Percentiles rank a stretch among this genome's conserved stretches.
These are phyloP conservation scores for Pterobdella sp. DNA, from an alignment of 2,888 invertebrate genomes.

Conservation along the genomic window DNA sequence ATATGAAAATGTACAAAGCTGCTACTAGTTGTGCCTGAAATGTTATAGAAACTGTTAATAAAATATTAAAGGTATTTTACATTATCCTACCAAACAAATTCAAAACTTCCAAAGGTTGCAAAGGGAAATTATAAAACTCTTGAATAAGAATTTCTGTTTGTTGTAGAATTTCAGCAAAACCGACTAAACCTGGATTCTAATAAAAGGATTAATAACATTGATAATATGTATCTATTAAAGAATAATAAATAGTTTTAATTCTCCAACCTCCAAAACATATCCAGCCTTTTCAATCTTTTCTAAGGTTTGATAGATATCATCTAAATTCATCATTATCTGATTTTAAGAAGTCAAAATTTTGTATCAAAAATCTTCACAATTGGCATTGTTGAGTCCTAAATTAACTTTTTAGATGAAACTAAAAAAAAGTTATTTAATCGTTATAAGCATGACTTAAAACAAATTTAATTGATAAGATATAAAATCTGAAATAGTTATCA, in stretches of 20 bases:
- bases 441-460: too few species aligned
- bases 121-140: not conserved
- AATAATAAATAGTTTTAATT: not conserved
- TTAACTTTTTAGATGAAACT: too few species aligned
- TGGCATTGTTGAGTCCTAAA: too few species aligned
- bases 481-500: too few species aligned
- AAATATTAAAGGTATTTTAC: not conserved
- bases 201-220: not conserved
- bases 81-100: not conserved
- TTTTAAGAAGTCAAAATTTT: too few species aligned
- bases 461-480: too few species aligned
- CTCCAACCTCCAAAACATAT: not conserved
- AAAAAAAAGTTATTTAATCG: too few species aligned
- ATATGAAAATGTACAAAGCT: not conserved
- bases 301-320: not conserved
- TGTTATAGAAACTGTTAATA: not conserved
- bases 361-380: too few species aligned
- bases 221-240: not conserved
- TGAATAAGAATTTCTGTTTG: not conserved
- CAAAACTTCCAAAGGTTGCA: not conserved
- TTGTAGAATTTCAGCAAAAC: not conserved
- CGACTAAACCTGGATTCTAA: not conserved
- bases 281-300: not conserved
- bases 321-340: not conserved
- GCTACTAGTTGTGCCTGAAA: not conserved